These are phyloP conservation scores for Xenopus laevis DNA, from an alignment of 2,113 vertebrate species.

Conservation along the genomic window DNA sequence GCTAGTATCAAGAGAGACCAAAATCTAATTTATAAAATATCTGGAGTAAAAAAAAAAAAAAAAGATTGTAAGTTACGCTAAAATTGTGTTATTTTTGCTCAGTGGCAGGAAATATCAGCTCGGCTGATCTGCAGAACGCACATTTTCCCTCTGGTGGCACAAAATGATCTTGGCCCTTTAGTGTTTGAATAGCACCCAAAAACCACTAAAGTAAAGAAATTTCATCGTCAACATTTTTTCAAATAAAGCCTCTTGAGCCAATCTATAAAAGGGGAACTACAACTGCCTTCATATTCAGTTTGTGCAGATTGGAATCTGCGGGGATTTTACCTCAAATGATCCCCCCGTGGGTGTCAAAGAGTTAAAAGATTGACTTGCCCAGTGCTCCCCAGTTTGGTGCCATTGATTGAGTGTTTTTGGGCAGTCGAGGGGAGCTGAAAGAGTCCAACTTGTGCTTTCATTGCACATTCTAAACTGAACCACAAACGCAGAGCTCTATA, in stretches of 20 bases:
- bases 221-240: conserved; percentile 30
- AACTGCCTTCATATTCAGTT: no score
- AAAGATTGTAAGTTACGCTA: no score
- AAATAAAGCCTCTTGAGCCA: neutral
- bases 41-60: no score
- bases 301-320: no score
- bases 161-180: neutral
- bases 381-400: no score
- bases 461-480: conserved; percentile 10
- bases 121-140: neutral
- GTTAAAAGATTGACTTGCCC: no score
- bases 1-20: no score
- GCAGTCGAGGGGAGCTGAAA: neutral
- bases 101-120: neutral
- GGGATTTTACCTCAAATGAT: no score
- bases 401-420: no score
- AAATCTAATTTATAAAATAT: no score
- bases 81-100: neutral
- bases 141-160: conserved; percentile 6
- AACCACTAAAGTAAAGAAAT: conserved; percentile 5
- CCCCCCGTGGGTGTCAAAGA: no score
- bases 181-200: conserved; percentile 15
- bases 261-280: no score
- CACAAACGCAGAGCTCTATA: conserved; percentile 7
- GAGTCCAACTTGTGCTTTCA: neutral